Conservation (phyloP, 2,888 invertebrate genomes). For the Thymelicus acteon region DNA sequence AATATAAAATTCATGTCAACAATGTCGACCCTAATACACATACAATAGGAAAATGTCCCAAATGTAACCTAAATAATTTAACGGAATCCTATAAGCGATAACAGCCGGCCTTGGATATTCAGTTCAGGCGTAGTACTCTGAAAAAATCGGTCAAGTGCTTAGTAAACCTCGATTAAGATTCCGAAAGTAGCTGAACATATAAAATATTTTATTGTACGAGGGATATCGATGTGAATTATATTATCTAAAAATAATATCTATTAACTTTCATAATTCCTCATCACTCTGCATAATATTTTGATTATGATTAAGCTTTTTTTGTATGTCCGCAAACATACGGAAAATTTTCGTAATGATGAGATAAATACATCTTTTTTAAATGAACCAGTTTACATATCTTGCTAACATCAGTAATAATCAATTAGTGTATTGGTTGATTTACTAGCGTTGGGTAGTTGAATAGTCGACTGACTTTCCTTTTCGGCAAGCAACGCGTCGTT, state of each 20-base stretch:
- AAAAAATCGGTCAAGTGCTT: constrained; percentile 37
- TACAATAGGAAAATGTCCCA: constrained; percentile 26
- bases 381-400: too few relatives aligned
- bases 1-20: not conserved
- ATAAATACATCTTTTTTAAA: too few relatives aligned
- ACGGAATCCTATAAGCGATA: constrained; percentile 32
- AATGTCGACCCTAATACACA: too few relatives aligned
- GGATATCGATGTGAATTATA: not conserved
- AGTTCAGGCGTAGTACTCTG: constrained; percentile 35
- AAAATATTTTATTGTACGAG: constrained; percentile 9
- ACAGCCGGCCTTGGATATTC: constrained; percentile 34
- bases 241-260: not conserved
- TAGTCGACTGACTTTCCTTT: too few relatives aligned
- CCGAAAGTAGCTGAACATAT: constrained; percentile 17
- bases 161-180: constrained; percentile 36
- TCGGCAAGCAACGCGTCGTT: too few relatives aligned
- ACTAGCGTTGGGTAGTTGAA: too few relatives aligned
- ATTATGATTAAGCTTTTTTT: too few relatives aligned
- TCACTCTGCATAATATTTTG: not conserved
- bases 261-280: not conserved
- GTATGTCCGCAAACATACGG: too few relatives aligned
- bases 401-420: too few relatives aligned
- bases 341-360: too few relatives aligned
- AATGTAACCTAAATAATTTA: constrained; percentile 36
- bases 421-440: too few relatives aligned